These are phyloP conservation scores for Agrochola litura DNA, from an alignment of 2,888 invertebrate genomes.

Conservation along the genomic window DNA sequence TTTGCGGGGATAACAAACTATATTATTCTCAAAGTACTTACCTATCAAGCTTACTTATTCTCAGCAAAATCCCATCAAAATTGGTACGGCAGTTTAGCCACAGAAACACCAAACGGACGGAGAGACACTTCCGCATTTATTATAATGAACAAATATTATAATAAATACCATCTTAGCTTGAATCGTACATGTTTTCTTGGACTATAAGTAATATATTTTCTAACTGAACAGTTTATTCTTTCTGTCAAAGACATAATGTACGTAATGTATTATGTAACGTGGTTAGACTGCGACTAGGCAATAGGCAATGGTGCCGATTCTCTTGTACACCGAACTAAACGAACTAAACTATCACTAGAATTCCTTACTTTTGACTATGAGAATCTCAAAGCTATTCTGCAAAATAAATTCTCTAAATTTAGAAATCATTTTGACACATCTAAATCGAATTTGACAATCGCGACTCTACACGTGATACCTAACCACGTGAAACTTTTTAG, in stretches of 20 bases:
- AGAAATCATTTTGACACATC: no score
- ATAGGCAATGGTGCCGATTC: background rate
- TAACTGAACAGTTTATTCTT: background rate
- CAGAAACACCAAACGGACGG: background rate
- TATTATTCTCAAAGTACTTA: background rate
- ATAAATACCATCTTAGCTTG: background rate
- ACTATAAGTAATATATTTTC: background rate
- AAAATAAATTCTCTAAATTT: no score
- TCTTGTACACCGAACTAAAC: no score
- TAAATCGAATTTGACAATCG: no score
- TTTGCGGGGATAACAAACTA: background rate
- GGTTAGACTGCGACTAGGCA: background rate
- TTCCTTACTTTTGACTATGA: no score
- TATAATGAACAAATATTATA: no score
- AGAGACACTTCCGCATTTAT: background rate
- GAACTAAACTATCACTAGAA: no score
- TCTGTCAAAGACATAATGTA: background rate
- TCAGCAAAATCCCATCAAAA: background rate
- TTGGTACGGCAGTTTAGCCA: background rate
- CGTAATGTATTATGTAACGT: conserved; percentile 3
- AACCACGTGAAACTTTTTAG: no score
- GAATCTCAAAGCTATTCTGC: no score
- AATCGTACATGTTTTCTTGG: background rate
- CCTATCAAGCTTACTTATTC: background rate
- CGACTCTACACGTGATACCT: no score